phyloP scores from a whole-genome alignment of 2,888 invertebrate genomes.

The Eucriotettix oculatus region DNA sequence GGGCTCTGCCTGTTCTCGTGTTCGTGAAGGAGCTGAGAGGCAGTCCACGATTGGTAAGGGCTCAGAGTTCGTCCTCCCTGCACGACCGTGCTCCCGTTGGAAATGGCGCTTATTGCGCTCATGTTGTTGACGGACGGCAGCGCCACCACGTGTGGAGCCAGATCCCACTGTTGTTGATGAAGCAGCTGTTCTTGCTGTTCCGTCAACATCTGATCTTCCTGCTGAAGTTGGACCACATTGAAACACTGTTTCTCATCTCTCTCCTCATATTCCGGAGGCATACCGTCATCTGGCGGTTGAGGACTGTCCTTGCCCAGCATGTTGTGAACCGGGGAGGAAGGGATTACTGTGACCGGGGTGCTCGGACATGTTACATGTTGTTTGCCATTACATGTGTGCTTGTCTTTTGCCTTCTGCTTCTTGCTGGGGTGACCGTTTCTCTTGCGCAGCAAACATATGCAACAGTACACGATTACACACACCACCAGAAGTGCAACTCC shows the following conservation, averaged over 20 bases:
- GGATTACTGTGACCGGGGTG: slow-evolving; percentile 26
- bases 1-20: slow-evolving; percentile 38
- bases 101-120: slow-evolving; percentile 8
- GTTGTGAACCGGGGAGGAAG: slow-evolving; percentile 21
- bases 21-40: slow-evolving; percentile 38
- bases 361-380: slow-evolving; percentile 4
- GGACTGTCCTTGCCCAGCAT: slow-evolving; percentile 17
- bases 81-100: slow-evolving; percentile 22
- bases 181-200: slow-evolving; percentile 30
- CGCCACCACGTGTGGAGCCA: slow-evolving; percentile 14
- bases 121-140: slow-evolving; percentile 22
- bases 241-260: slow-evolving; percentile 31
- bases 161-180: slow-evolving; percentile 25
- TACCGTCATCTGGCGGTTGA: slow-evolving; percentile 11
- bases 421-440: slow-evolving; percentile 16
- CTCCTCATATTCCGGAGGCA: slow-evolving; percentile 17
- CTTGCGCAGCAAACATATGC: slow-evolving; percentile 30
- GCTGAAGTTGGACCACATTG: slow-evolving; percentile 29
- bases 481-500: slow-evolving; percentile 28
- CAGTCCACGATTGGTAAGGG: slow-evolving; percentile 41
- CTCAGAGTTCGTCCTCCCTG: slow-evolving; percentile 28
- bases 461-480: slow-evolving; percentile 29
- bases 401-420: slow-evolving; percentile 15
- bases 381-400: slow-evolving; percentile 17
- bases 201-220: slow-evolving; percentile 27